Evolutionary conservation across 2,888 invertebrate genomes (phyloP), one percentile per base, ranked within the genome.

Genomic region (Cephus sareptanus): DNA sequence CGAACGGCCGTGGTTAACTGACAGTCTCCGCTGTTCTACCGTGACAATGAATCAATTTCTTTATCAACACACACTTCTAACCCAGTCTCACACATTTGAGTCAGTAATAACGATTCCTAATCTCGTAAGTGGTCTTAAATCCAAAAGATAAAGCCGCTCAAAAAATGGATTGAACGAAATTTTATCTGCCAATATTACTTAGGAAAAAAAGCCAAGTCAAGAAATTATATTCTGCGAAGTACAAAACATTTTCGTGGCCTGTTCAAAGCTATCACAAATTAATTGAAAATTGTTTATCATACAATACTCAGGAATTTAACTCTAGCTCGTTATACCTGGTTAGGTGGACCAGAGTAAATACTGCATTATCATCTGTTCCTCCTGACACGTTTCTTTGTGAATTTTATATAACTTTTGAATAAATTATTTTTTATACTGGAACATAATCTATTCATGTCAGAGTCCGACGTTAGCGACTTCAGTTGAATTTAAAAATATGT

Each of bases 101-200:
- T 68, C 68, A 69, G 56, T 69, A 30, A 74, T 77, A 69, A 33
- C 76, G 76, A 77, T 81, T 76, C 79, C 80, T 81, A 78, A 80
- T 76, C 77, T 77, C 77, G 71, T 74, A 74, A 73, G 15, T 81
- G 75, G 23, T 80, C 78, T 81, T 34, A 79, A 81, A 81, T 79
- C 78, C 71, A 31, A 40, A 79, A 76, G 81, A 81, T 81, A 81
- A 81, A 80, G 69, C 73, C 71, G 34, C 12, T 33, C 35, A 30
- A 35, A 78, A 77, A 80, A 76, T 37, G 73, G 77, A 56, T 35
- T 30, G 76, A 77, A 76, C n/a, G 69, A 70, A 77, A 76, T 73
- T 30, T 74, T 56, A 23, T 56, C 56, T 23, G 56, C 1, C 1
- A 56, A 56, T 56, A 56, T 56, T 9, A 9, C 23, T 9, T 9